Evolutionary conservation across 2,888 invertebrate genomes (phyloP).

Genomic region (Eristalis intricaria): DNA sequence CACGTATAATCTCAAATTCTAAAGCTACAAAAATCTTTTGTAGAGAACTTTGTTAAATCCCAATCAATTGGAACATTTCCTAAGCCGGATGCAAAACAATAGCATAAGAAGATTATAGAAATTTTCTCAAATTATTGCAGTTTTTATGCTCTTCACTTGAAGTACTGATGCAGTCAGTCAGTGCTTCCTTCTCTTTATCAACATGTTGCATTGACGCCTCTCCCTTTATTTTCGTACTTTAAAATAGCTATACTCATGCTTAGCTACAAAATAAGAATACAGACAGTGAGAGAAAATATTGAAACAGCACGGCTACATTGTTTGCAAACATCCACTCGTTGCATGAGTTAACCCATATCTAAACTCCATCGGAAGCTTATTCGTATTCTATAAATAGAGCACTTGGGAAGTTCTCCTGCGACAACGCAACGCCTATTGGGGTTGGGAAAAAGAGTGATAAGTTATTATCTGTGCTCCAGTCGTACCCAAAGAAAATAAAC

Average conservation of each 20-base stretch:
- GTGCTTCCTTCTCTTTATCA: neutral
- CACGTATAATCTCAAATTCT: too few relatives aligned
- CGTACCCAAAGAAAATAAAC: neutral
- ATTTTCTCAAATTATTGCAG: too few relatives aligned
- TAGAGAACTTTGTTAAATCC: too few relatives aligned
- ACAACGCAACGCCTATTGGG: slow-evolving; percentile 7
- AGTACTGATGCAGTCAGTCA: too few relatives aligned
- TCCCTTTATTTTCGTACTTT: neutral
- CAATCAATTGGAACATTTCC: too few relatives aligned
- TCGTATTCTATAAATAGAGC: slow-evolving; percentile 50
- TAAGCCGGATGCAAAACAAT: too few relatives aligned
- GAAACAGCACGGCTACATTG: slow-evolving; percentile 11
- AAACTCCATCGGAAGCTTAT: slow-evolving; percentile 28
- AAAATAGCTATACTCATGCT: too few relatives aligned
- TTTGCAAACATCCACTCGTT: slow-evolving; percentile 27
- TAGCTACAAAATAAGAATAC: neutral
- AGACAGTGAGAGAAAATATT: neutral
- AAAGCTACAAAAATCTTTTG: too few relatives aligned
- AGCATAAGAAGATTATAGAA: too few relatives aligned
- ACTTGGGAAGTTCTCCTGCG: slow-evolving; percentile 14
- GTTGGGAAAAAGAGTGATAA: slow-evolving; percentile 18
- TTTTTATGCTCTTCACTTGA: too few relatives aligned
- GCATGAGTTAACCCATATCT: slow-evolving; percentile 47
- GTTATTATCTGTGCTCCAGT: slow-evolving; percentile 26
- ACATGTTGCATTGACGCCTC: slow-evolving; percentile 9